A percentile compares a stretch with the other conserved stretches of the same genome.
phyloP scores from a whole-genome alignment of 2,888 invertebrate species.

The Tenodera sinensis region DNA sequence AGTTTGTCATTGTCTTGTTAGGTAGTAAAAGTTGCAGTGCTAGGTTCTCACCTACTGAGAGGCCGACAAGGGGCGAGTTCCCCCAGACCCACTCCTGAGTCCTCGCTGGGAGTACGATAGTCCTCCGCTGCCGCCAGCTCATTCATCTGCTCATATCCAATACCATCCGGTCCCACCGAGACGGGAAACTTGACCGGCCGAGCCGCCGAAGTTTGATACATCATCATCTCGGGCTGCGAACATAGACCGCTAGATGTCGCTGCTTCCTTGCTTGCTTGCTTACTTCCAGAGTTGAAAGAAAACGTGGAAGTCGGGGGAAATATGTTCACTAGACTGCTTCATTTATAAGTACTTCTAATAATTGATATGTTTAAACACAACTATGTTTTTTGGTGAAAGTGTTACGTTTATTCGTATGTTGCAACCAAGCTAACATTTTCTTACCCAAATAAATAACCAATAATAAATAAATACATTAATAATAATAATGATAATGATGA shows the following conservation, averaged over 20 bases:
- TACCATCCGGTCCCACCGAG: conserved; percentile 23
- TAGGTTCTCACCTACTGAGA: background rate
- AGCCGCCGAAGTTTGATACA: conserved; percentile 26
- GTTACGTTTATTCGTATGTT: too few relatives aligned
- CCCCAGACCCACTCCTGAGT: conserved; percentile 90
- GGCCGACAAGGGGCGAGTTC: background rate
- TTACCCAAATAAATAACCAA: too few relatives aligned
- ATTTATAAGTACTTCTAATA: background rate
- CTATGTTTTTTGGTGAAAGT: too few relatives aligned
- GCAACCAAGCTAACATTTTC: too few relatives aligned
- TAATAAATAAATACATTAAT: too few relatives aligned
- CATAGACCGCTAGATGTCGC: background rate
- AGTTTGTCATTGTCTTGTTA: background rate
- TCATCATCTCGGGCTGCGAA: conserved; percentile 31
- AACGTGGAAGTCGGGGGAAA: background rate
- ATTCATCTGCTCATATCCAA: conserved; percentile 26
- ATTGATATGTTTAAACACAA: too few relatives aligned
- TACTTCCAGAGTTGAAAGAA: background rate
- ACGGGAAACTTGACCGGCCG: conserved; percentile 34
- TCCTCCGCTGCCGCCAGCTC: conserved; percentile 36
- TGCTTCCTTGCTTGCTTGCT: background rate
- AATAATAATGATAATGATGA: too few relatives aligned
- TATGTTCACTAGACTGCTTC: background rate
- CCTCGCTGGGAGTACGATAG: conserved; percentile 81
- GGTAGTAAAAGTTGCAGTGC: background rate